Evolutionary conservation across 2,797 vertebrate genomes (phyloP).

Genomic region (Moxostoma hubbsi): DNA sequence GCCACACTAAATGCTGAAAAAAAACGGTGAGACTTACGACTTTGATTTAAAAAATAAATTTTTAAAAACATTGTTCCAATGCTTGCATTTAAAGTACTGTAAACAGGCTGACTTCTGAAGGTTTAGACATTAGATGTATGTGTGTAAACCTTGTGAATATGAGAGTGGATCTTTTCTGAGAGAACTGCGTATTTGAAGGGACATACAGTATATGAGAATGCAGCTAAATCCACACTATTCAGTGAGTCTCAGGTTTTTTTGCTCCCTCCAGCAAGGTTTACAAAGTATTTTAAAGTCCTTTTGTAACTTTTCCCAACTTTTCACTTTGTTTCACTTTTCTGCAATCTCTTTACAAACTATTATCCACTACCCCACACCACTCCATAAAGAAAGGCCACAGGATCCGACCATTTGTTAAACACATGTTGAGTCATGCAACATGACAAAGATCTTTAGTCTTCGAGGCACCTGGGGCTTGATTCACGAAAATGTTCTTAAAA

Average conservation of each 20-base stretch:
- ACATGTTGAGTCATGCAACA: conserved; percentile 22
- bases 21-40: too few relatives aligned
- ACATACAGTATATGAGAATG: not conserved
- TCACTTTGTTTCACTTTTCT: not conserved
- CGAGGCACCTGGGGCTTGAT: too few relatives aligned
- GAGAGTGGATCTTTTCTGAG: not conserved
- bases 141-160: not conserved
- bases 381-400: conserved; percentile 3
- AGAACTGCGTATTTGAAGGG: not conserved
- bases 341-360: not conserved
- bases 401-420: not conserved
- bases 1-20: too few relatives aligned
- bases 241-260: not conserved
- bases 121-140: not conserved
- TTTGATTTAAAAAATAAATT: not conserved
- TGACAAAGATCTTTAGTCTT: not conserved
- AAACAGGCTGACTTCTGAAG: not conserved
- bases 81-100: not conserved
- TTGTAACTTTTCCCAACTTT: not conserved
- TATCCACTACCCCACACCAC: not conserved
- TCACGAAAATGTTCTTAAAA: too few relatives aligned
- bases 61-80: not conserved
- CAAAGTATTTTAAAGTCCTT: not conserved
- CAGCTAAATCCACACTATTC: too few relatives aligned
- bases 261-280: conserved; percentile 9